Percentiles rank a stretch among this genome's conserved stretches.
These are phyloP conservation scores for Cataglyphis rosenhaueri DNA, from an alignment of 2,888 invertebrate species.

Conservation along the genomic window DNA sequence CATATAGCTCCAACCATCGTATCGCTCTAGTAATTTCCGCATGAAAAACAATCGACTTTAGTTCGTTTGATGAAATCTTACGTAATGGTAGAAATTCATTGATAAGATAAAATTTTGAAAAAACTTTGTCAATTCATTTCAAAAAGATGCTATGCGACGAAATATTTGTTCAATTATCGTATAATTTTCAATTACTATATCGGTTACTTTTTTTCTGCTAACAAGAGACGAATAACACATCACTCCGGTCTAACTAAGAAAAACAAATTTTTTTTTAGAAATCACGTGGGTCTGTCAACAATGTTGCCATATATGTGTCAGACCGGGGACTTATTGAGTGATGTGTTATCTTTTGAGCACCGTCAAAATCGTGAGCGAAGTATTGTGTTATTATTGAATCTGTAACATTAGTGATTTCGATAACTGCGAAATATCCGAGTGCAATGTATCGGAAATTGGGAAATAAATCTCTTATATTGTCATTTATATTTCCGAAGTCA, in stretches of 20 bases:
- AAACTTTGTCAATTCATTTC: background rate
- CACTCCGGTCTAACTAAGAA: no score
- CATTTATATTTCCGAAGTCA: background rate
- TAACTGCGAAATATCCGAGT: background rate
- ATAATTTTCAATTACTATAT: background rate
- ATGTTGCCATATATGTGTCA: no score
- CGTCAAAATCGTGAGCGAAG: background rate
- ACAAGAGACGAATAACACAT: background rate
- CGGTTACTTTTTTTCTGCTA: background rate
- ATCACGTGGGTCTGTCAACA: no score
- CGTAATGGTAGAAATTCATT: background rate
- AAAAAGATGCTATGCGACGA: background rate
- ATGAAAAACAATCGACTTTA: background rate
- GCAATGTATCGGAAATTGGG: background rate
- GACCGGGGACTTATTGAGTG: no score
- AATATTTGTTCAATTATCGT: background rate
- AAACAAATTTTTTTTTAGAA: no score
- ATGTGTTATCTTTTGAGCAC: background rate
- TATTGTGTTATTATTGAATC: conserved; percentile 14
- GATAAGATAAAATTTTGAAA: background rate
- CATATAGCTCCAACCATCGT: background rate
- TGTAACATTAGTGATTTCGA: conserved; percentile 4
- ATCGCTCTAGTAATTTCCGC: background rate
- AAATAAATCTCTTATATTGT: background rate
- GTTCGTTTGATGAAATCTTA: background rate